These are phyloP conservation scores for Euplexia lucipara DNA, from an alignment of 2,888 invertebrate genomes.

Conservation along the genomic window DNA sequence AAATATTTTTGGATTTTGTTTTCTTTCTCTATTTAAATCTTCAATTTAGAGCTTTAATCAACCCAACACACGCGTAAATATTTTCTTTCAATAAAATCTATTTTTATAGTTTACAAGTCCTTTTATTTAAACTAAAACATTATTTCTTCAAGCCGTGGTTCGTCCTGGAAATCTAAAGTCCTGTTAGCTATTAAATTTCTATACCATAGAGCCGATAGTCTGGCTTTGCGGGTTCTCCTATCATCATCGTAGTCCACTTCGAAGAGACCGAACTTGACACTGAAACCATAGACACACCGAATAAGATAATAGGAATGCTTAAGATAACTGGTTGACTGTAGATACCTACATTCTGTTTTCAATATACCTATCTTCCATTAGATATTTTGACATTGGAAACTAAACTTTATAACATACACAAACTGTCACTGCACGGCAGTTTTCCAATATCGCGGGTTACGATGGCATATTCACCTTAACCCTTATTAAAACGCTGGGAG, in stretches of 20 bases:
- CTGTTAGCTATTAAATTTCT: constrained; percentile 71
- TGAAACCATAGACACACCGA: constrained; percentile 61
- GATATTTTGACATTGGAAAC: no score
- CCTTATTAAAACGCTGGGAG: no score
- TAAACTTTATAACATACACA: no score
- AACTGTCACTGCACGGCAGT: no score
- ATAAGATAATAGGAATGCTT: no score
- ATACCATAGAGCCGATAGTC: constrained; percentile 79
- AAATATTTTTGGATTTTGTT: no score
- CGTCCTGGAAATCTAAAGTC: constrained; percentile 67
- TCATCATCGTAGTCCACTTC: constrained; percentile 78
- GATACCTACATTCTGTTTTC: no score
- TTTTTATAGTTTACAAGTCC: constrained; percentile 3
- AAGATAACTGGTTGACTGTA: no score
- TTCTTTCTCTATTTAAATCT: constrained; percentile 1
- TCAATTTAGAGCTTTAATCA: constrained; percentile 12
- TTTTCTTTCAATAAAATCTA: constrained; percentile 8
- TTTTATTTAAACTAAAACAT: constrained; percentile 63
- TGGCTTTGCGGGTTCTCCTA: constrained; percentile 70
- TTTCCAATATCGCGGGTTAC: no score
- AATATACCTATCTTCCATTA: no score
- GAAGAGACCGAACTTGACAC: constrained; percentile 81
- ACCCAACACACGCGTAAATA: not conserved
- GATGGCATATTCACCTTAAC: no score
- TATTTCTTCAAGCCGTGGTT: constrained; percentile 62